Evolutionary conservation across 2,888 invertebrate species (phyloP), one percentile per base, ranked within the genome.

Genomic region (Cheilosia scutellata): DNA sequence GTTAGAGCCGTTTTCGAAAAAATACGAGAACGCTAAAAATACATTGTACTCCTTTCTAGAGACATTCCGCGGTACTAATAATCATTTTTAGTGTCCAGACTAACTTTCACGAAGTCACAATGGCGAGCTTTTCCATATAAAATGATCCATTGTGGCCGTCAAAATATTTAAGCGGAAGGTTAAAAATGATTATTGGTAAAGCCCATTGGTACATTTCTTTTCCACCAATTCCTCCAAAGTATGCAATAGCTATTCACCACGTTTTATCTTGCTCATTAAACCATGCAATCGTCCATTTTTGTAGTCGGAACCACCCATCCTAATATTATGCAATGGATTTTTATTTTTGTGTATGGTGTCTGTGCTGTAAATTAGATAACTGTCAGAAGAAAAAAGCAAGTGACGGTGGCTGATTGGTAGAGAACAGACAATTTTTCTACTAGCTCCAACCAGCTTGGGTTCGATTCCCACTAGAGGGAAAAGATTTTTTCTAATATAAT

Each of bases 391-490:
- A 5, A 0, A 0, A 11, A 1, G 2, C 13, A 3, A 5, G 20
- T 4, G 6, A 7, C n/a, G 53, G 42, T 72, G 62, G 75, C 6
- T 66, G 58, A 49, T 49, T 13, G 47, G 65, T 58, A 76, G 25
- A 25, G 49, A 16, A 27, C 11, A 5, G 16, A 4, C 0, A 2
- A n/a, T 4, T 60, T 31, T 11, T 53, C 4, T 3, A 0, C 29
- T 4, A n/a, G 16, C 13, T 3, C 16, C 25, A 20, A 0, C 0
- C 11, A 16, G 20, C 40, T 7, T 47, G 25, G 74, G 80, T 80
- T 80, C 80, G 55, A 74, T 4, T 68, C 49, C 40, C 49, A 47
- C 4, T 31, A 5, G 0, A 6, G 5, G 13, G 25, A 40, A 4
- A 25, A 25, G 33, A 37, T 16, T 60, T 62, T 71, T 71, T 71